Base-by-base conservation (phyloP, 2,113 vertebrate genomes). In the Thomomys bottae region DNA sequence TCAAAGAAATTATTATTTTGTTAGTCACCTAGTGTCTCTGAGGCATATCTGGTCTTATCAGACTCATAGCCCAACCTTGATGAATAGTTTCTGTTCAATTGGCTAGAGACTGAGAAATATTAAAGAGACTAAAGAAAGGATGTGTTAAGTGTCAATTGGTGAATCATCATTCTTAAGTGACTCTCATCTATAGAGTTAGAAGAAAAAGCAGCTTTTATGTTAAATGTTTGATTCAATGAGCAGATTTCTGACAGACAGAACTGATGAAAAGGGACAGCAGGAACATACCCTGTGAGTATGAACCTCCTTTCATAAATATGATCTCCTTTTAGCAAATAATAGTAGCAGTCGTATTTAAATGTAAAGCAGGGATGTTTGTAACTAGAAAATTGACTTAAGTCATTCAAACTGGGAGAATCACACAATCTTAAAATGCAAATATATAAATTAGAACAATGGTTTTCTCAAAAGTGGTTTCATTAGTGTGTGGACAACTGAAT, bases 271-370 rank as follows among this genome's bases (percentile, higher is more conserved):
- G 70, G 6, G 8, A 67, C 20, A 70, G 49, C 9, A 34, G 15
- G 85, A 67, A 64, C 34, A 32, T 6, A 45, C 79, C 64, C 63
- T 84, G 82, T 80, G 45, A 30, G 28, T 67, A 7, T 82, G 70
- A 79, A 6, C 0, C 0, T 67, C 86, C 36, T 34, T 82, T 75
- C 38, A 14, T 71, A n/a, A 71, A n/a, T 79, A 9, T 57, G 2
- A 83, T 40, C 10, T 42, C 49, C 40, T 94, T 90, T 80, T 88
- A 38, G 72, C 36, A 89, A 84, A 88, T 73, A 91, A 86, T 72
- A 88, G 32, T 85, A 64, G 34, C 40, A 76, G 40, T 72, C 64
- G 75, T 64, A 86, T 91, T 91, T 87, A 45, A 86, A 49, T 91
- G 64, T 72, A 80, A 91, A 88, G 20, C 26, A n/a, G 9, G 20